Evolutionary conservation across 2,113 vertebrate genomes (phyloP), one percentile per base, ranked within the genome.

Genomic region (Alaudala cheleensis): DNA sequence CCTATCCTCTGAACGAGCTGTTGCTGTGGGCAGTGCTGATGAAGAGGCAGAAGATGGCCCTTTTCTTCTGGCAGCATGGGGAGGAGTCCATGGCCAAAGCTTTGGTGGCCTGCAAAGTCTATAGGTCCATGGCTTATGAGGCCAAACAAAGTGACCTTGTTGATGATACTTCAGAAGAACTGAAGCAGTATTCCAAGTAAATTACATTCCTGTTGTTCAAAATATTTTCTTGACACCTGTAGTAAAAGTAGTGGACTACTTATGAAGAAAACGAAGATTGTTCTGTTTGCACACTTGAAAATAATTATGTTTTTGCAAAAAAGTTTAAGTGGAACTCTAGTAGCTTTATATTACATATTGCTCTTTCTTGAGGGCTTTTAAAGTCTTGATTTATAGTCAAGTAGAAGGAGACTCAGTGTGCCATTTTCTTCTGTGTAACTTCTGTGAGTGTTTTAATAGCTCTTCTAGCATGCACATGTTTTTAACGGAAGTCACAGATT

Each of bases 21-120:
- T 96, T 99, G 88, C 99, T 99, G 87, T 99, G 99, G 99, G 99
- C 99, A 1, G 99, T 99, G 87, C 97, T 99, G 76, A 99, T 99
- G 99, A 99, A 99, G 98, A 98, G 99, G 81, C 99, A 99, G 96
- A 99, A 99, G 93, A 99, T 99, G 99, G 98, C 99, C 1, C 99
- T 99, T 19, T 99, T 99, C 97, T 99, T 99, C 97, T 99, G 99
- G 99, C 99, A 99, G 96, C 99, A 99, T 9, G 99, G 99, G 3
- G 99, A 99, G 96, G 99, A 99, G 96, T 99, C 99, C 96, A 99
- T 99, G 99, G 99, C 99, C 7, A 99, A 99, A 97, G 99, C 99
- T 3, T 96, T 99, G 93, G 99, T 99, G 93, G 99, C 99, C 77
- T 99, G 99, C 96, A 99, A 99, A 90, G 98, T 99, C 16, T 99